Conservation (phyloP, 2,888 invertebrate species). For the Pollenia angustigena region DNA sequence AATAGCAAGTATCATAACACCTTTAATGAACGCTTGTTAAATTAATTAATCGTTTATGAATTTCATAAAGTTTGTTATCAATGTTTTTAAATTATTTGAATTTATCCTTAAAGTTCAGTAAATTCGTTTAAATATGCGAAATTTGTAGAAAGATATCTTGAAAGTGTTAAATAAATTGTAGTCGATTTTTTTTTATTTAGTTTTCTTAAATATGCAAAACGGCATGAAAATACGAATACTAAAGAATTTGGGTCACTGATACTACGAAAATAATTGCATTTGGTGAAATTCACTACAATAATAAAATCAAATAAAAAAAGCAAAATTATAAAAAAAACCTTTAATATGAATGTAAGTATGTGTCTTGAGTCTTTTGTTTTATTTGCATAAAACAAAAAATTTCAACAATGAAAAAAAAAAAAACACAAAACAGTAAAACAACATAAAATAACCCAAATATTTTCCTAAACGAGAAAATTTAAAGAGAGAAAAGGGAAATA, state of each 20-base stretch:
- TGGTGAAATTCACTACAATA: neutral
- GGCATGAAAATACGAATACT: no score
- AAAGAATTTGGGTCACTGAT: conserved; percentile 2
- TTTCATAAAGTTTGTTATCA: no score
- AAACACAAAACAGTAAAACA: neutral
- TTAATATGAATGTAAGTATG: conserved; percentile 13
- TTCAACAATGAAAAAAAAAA: neutral
- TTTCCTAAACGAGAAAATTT: conserved; percentile 23
- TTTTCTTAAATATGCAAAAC: neutral
- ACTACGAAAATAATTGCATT: neutral
- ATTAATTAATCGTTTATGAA: no score
- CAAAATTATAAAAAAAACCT: neutral
- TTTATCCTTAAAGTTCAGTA: no score
- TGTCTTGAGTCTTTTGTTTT: conserved; percentile 27
- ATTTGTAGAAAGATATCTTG: no score
- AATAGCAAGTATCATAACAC: no score
- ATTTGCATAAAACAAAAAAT: conserved; percentile 25
- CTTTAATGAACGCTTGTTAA: no score
- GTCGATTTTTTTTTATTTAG: neutral
- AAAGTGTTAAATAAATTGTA: neutral
- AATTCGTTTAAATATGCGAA: no score
- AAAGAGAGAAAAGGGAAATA: neutral
- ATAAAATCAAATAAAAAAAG: neutral
- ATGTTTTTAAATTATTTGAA: no score
- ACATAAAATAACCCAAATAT: conserved; percentile 50